Evolutionary conservation across 2,888 invertebrate genomes (phyloP), one percentile per base, ranked within the genome.

Genomic region (Parasteatoda lunata): DNA sequence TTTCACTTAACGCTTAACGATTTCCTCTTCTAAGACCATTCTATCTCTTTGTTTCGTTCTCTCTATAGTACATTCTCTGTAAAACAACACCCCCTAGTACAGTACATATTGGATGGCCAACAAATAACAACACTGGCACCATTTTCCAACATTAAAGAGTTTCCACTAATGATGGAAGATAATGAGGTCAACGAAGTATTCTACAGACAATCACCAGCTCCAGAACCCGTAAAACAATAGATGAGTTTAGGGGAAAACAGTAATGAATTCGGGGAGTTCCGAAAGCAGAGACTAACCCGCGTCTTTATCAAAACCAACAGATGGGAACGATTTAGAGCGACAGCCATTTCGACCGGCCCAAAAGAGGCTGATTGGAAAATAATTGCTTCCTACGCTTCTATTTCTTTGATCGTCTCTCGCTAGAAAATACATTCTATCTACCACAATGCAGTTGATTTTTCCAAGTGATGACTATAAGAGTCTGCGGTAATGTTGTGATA

Each of bases 211-310:
- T 77, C 51, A 49, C 49, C 15, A 66, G 66, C 51, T n/a, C 48
- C 72, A 52, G 15, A 52, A 49, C 72, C 72, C 68, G 59, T 77
- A 68, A 77, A 77, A 77, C 77, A 77, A 77, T 77, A 65, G 45
- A 77, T 30, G 6, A 49, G 49, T 30, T 30, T 30, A 30, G 30
- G 30, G 9, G 68, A 11, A n/a, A 49, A 45, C 66, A 66, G 66
- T 30, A 68, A 77, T 66, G 66, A 51, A 77, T 51, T 77, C 68
- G 51, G 64, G 3, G 11, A 76, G 64, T 70, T 59, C 59, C 9
- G 8, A 59, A 59, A 59, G 59, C n/a, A 7, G 59, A 9, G 59
- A 13, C 59, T 59, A 59, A 59, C 59, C 59, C 59, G n/a, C 59
- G 59, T 59, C 59, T 59, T 59, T 59, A 59, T 59, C 59, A 59